Percentiles rank a stretch among this genome's conserved stretches.
Conservation (phyloP, 2,888 invertebrate species). For the Drosophila anomalata region DNA sequence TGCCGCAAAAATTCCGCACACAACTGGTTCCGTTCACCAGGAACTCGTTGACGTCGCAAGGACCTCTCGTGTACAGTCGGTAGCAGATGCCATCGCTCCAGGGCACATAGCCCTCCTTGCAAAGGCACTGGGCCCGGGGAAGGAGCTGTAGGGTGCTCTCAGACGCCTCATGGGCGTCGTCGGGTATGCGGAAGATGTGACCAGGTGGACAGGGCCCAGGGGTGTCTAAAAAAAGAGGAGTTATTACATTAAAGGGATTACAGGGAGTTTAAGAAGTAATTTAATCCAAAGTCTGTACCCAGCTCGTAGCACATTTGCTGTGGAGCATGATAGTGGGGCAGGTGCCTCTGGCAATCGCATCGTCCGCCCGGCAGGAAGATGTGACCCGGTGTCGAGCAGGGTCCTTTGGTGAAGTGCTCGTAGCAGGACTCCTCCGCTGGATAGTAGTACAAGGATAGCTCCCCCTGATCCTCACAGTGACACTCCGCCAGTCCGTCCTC, state of each 20-base stretch:
- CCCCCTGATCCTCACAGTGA: constrained; percentile 86
- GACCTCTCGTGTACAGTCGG: constrained; percentile 91
- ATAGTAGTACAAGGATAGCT: constrained; percentile 86
- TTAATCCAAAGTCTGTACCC: constrained; percentile 84
- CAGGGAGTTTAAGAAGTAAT: background rate
- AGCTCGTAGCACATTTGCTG: constrained; percentile 90
- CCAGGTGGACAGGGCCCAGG: constrained; percentile 91
- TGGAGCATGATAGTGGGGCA: constrained; percentile 90
- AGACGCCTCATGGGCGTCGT: constrained; percentile 76
- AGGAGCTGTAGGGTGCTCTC: constrained; percentile 57
- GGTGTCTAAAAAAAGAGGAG: constrained; percentile 85
- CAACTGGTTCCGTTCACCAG: constrained; percentile 89
- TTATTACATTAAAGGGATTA: background rate
- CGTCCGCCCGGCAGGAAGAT: constrained; percentile 89
- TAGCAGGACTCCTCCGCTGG: constrained; percentile 88
- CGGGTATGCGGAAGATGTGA: constrained; percentile 87
- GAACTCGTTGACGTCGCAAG: constrained; percentile 89
- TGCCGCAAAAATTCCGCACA: constrained; percentile 88
- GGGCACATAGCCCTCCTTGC: constrained; percentile 88
- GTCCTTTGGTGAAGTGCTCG: constrained; percentile 91
- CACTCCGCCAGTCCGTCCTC: constrained; percentile 88
- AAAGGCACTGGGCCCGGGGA: constrained; percentile 87
- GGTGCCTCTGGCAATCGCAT: constrained; percentile 89
- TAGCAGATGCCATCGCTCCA: constrained; percentile 90
- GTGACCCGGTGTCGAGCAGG: constrained; percentile 90